Base-by-base conservation (phyloP, 2,113 vertebrate genomes). In the Apaloderma vittatum region DNA sequence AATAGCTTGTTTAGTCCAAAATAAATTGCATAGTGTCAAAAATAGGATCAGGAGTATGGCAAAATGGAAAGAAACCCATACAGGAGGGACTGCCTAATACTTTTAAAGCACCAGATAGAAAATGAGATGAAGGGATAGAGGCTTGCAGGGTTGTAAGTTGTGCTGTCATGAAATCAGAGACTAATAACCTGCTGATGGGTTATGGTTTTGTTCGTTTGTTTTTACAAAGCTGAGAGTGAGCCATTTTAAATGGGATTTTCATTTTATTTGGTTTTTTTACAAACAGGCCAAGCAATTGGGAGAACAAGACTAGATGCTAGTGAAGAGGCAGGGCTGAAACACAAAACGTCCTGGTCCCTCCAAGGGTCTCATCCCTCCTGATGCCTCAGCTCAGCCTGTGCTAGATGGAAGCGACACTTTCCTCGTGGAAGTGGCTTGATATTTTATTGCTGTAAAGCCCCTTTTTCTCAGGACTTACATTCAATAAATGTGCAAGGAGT, bases 331-430 rank as follows among this genome's bases (percentile, higher is more conserved):
- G 11, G 67, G 23, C 15, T 62, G 81, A 87, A 66, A 57, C 1
- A 2, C 9, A 66, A 58, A 94, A 62, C 2, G 0, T 19, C 15
- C 9, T 3, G 1, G n/a, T 23, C 49, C 20, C 49, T 80, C 23
- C 34, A 45, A 46, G 8, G 15, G 26, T 66, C 63, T 46, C 58
- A 43, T 40, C 23, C 26, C 0, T 0, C 34, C 14, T 49, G 14
- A 12, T 15, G 15, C 55, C 49, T 76, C 30, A 43, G 26, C 18
- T 70, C 59, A 49, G 51, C 23, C 72, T 11, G 8, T 11, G 36
- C 24, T 24, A 29, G 37, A 27, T 17, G 19, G 14, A 32, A 49
- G 6, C 46, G 36, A 18, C 9, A 7, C 6, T 52, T 48, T 29
- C 40, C 43, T 46, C 0, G 0, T 51, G 23, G 51, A 66, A 37